A percentile compares a stretch with the other conserved stretches of the same genome.
phyloP scores from a whole-genome alignment of 2,113 vertebrate species.

The Sitta europaea region DNA sequence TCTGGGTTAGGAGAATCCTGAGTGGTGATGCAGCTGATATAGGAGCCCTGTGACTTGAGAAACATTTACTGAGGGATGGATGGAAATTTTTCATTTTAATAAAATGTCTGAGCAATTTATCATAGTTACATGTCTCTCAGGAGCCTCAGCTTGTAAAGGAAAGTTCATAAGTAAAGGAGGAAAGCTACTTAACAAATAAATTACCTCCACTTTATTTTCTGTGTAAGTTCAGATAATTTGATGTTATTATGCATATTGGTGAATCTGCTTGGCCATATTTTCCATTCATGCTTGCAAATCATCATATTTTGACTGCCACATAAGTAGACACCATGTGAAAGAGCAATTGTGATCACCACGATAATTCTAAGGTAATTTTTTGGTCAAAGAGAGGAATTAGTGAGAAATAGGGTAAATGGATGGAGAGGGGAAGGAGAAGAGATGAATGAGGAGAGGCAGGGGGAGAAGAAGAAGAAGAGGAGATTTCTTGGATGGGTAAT shows the following conservation, averaged over 20 bases:
- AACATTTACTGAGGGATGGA: background rate
- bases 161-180: background rate
- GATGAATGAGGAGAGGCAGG: background rate
- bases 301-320: background rate
- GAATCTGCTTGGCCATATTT: background rate
- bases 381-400: background rate
- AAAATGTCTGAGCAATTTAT: background rate
- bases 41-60: background rate
- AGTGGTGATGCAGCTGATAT: background rate
- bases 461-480: background rate
- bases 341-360: background rate
- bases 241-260: background rate
- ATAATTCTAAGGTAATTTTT: background rate
- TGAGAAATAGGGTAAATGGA: background rate
- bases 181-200: background rate
- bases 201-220: background rate
- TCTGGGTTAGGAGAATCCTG: background rate
- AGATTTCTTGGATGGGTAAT: background rate
- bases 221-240: background rate
- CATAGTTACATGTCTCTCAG: background rate
- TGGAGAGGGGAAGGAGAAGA: background rate
- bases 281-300: background rate
- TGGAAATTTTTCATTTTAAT: background rate
- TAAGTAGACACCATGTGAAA: background rate
- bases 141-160: background rate